Evolutionary conservation across 2,797 vertebrate genomes (phyloP).

Genomic region (Enteromius radiatus): DNA sequence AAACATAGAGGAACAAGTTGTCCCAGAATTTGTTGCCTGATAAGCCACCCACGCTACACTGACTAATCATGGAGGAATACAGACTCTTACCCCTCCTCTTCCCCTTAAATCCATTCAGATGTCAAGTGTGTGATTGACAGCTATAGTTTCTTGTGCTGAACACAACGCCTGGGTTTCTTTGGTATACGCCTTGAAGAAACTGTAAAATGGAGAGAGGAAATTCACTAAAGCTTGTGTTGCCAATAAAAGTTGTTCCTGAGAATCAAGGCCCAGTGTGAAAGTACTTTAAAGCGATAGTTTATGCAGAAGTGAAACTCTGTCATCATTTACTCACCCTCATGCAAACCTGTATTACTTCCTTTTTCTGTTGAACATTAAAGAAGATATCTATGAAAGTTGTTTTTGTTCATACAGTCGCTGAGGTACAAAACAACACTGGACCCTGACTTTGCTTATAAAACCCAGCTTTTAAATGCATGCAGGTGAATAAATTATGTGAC

Average conservation of each 20-base stretch:
- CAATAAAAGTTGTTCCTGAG: not conserved
- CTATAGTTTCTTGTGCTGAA: not conserved
- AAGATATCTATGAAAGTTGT: not conserved
- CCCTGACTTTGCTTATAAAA: not conserved
- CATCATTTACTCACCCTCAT: not conserved
- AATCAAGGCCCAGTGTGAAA: not conserved
- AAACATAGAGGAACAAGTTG: conserved; percentile 52
- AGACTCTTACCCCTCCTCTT: conserved; percentile 14
- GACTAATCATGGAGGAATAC: conserved; percentile 64
- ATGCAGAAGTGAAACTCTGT: not conserved
- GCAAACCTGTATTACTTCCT: not conserved
- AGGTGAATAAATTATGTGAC: not conserved
- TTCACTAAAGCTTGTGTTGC: not conserved
- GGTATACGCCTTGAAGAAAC: not conserved
- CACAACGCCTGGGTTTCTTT: not conserved
- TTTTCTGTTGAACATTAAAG: not conserved
- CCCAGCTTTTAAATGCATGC: not conserved
- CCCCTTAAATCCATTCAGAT: conserved; percentile 26
- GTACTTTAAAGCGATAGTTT: not conserved
- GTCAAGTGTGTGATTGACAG: conserved; percentile 35
- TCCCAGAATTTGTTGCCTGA: conserved; percentile 71
- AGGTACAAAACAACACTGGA: not conserved
- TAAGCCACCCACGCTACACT: conserved; percentile 72
- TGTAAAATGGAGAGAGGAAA: not conserved
- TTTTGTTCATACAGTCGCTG: not conserved